These are phyloP conservation scores for Elgonia sp. DNA, from an alignment of 2,888 invertebrate genomes.

Conservation along the genomic window DNA sequence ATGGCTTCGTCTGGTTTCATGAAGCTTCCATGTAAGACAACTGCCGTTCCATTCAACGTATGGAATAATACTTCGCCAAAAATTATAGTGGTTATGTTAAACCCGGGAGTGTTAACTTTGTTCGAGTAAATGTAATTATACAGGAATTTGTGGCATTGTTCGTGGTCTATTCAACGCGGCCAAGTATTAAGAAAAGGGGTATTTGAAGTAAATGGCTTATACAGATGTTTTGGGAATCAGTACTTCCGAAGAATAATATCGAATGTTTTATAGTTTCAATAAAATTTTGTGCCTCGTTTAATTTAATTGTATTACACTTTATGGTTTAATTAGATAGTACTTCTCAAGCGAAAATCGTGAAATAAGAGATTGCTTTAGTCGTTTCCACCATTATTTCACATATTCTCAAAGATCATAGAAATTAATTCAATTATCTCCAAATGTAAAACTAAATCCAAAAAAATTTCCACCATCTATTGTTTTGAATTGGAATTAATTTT, in stretches of 20 bases:
- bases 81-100: slow-evolving; percentile 50
- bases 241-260: slow-evolving; percentile 19
- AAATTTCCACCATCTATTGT: too few species aligned
- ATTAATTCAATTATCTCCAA: too few species aligned
- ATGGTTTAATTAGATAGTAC: neutral
- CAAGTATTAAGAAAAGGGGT: slow-evolving; percentile 48
- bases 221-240: slow-evolving; percentile 29
- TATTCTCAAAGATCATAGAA: too few species aligned
- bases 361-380: too few species aligned
- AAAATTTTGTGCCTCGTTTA: slow-evolving; percentile 30
- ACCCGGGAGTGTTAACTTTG: slow-evolving; percentile 52
- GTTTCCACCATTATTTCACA: too few species aligned
- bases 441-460: too few species aligned
- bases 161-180: slow-evolving; percentile 8
- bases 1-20: slow-evolving; percentile 50
- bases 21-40: slow-evolving; percentile 45
- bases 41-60: slow-evolving; percentile 18
- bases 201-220: slow-evolving; percentile 43
- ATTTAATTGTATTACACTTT: slow-evolving; percentile 14
- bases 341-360: neutral
- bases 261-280: slow-evolving; percentile 39
- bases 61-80: slow-evolving; percentile 50
- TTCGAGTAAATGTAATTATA: slow-evolving; percentile 46
- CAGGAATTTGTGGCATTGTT: slow-evolving; percentile 47
- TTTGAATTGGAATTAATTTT: too few species aligned